Percentiles rank a stretch among this genome's conserved stretches.
Evolutionary conservation across 2,797 vertebrate genomes (phyloP).

Genomic region (Pitangus sulphuratus): DNA sequence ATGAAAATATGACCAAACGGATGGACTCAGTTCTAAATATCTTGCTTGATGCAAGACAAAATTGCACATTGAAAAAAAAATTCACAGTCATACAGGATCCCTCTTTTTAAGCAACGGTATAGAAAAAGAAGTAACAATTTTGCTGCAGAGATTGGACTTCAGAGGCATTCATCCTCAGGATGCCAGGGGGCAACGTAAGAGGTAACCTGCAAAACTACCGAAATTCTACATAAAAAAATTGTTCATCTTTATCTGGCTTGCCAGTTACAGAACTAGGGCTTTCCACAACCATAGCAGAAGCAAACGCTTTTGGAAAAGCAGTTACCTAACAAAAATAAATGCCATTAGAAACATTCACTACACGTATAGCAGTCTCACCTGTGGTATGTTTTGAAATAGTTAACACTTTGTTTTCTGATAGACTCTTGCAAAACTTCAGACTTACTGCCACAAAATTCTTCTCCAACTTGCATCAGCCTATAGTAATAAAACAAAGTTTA

Average conservation of each 20-base stretch:
- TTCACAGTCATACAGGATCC: background rate
- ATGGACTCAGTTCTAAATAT: background rate
- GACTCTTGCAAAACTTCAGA: constrained; percentile 98
- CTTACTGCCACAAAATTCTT: constrained; percentile 97
- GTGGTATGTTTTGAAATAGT: constrained; percentile 99
- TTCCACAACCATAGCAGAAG: background rate
- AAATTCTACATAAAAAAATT: background rate
- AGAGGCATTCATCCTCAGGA: background rate
- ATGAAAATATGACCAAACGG: background rate
- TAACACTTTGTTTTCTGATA: constrained; percentile 95
- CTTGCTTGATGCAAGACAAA: background rate
- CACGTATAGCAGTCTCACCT: constrained; percentile 78
- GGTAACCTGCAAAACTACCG: background rate
- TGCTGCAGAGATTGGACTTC: background rate
- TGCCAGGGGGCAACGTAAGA: background rate
- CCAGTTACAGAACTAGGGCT: background rate
- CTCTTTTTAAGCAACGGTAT: background rate
- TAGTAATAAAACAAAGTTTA: background rate
- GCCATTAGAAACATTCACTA: background rate
- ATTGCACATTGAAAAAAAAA: background rate
- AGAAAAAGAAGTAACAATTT: background rate
- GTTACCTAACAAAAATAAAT: background rate
- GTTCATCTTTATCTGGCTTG: background rate
- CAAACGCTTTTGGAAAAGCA: background rate
- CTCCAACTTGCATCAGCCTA: constrained; percentile 97